phyloP scores from a whole-genome alignment of 1,140 invertebrate species.

The Aphelenchoides fujianensis region DNA sequence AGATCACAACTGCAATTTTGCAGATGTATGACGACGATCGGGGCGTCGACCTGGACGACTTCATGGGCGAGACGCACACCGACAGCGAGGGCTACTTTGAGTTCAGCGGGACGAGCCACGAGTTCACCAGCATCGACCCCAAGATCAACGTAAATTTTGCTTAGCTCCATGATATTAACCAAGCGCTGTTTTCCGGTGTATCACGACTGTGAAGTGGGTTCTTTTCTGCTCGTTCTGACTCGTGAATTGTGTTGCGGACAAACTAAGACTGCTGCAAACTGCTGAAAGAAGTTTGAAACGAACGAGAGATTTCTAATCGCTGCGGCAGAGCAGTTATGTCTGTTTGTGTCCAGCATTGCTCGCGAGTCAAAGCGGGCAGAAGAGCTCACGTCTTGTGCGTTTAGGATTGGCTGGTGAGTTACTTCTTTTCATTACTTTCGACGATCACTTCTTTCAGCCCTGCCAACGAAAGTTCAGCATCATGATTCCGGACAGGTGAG shows the following conservation, averaged over 20 bases:
- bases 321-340: not conserved
- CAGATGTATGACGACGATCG: slow-evolving; percentile 1
- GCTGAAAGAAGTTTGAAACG: not conserved
- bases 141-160: not conserved
- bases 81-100: not conserved
- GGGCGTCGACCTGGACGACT: not conserved
- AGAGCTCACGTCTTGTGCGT: no score
- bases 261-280: no score
- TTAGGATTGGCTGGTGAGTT: no score
- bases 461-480: not conserved
- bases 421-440: no score
- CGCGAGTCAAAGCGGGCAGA: no score
- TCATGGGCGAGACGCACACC: not conserved
- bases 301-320: not conserved
- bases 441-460: not conserved
- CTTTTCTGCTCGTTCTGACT: no score
- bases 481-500: not conserved
- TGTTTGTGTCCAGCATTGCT: not conserved
- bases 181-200: no score
- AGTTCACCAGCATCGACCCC: not conserved
- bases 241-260: no score
- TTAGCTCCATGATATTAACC: no score
- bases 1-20: no score
- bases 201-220: no score
- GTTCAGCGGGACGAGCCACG: not conserved